Percentiles rank a stretch among this genome's conserved stretches.
Conservation (phyloP, 1,140 invertebrate genomes). For the Drosophila pallidifrons region DNA sequence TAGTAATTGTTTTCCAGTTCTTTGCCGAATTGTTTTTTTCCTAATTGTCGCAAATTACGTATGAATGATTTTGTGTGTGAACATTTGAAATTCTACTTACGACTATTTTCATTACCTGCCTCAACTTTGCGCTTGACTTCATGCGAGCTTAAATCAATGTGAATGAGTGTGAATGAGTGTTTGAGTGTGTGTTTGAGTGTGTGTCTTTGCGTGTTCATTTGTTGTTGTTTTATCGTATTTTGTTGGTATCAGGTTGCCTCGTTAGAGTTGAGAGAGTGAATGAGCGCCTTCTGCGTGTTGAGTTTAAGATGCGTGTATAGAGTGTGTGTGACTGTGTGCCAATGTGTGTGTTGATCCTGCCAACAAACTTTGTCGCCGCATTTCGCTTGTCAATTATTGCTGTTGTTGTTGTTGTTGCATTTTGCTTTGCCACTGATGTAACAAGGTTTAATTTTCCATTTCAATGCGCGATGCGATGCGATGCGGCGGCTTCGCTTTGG, state of each 20-base stretch:
- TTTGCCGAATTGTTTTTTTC: background rate
- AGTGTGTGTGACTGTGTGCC: conserved; percentile 13
- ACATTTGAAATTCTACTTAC: conserved; percentile 19
- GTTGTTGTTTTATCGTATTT: conserved; percentile 57
- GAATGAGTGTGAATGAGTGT: conserved; percentile 1
- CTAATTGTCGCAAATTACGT: background rate
- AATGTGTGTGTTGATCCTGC: conserved; percentile 64
- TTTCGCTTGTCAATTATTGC: conserved; percentile 47
- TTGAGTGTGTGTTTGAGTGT: conserved; percentile 20
- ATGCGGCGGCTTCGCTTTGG: conserved; percentile 66
- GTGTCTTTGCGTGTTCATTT: conserved; percentile 47
- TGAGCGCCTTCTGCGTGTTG: conserved; percentile 1
- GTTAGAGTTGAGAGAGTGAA: conserved; percentile 28
- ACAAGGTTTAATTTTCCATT: conserved; percentile 84
- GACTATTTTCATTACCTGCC: conserved; percentile 51
- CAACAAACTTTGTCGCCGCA: conserved; percentile 61
- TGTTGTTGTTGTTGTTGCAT: conserved; percentile 58
- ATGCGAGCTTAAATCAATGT: conserved; percentile 16
- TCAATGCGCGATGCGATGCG: conserved; percentile 68
- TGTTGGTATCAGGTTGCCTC: conserved; percentile 80
- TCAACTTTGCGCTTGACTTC: conserved; percentile 48
- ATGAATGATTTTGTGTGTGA: conserved; percentile 46
- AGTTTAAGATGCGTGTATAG: conserved; percentile 33
- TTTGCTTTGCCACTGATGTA: conserved; percentile 75
- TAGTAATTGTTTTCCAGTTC: background rate